A percentile compares a stretch with the other conserved stretches of the same genome.
phyloP scores from a whole-genome alignment of 30 jellyfish, hydroid and myxozoan genomes.

The Chironex yamaguchii region DNA sequence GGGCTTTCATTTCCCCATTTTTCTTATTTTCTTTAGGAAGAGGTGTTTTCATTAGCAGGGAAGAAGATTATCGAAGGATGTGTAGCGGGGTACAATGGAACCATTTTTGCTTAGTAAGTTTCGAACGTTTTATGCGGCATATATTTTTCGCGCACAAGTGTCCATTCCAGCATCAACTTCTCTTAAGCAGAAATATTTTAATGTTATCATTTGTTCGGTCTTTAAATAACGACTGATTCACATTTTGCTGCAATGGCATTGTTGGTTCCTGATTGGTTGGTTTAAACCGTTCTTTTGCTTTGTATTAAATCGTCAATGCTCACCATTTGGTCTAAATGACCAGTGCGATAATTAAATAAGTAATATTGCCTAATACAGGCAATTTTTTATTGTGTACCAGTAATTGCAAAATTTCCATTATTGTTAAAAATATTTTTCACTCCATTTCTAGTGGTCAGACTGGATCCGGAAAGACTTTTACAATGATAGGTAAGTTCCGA shows the following conservation, averaged over 20 bases:
- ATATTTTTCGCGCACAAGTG: neutral
- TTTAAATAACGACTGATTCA: no score
- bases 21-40: conserved; percentile 75
- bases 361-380: no score
- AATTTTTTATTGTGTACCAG: neutral
- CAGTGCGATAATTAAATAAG: no score
- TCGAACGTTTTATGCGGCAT: neutral
- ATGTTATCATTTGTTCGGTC: no score
- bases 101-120: conserved; percentile 97
- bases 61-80: conserved; percentile 93
- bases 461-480: conserved; percentile 98
- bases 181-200: no score
- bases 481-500: conserved; percentile 97
- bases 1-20: no score
- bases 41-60: conserved; percentile 96
- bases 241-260: no score
- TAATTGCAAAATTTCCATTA: neutral
- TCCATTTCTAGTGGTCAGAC: conserved; percentile 91
- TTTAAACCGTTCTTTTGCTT: no score
- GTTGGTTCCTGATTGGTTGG: no score
- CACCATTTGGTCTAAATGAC: no score
- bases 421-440: neutral
- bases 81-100: conserved; percentile 96
- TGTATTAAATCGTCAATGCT: no score
- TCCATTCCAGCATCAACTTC: no score